Evolutionary conservation across 1,140 invertebrate genomes (phyloP).

Genomic region (Drosophila sp.): DNA sequence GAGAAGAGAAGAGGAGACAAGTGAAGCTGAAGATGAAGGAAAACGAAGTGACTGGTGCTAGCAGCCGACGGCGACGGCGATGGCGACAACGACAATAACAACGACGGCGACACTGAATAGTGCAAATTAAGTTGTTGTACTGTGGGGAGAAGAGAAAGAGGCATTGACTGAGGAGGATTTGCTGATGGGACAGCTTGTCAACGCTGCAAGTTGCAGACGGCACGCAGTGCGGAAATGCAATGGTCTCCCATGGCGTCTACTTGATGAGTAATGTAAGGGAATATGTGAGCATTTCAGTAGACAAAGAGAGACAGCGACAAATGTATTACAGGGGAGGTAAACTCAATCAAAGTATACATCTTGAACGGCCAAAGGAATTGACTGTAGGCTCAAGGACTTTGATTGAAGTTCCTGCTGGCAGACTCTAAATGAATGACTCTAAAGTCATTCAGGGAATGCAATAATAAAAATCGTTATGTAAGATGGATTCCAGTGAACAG

Average conservation of each 20-base stretch:
- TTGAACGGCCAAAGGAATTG: not conserved
- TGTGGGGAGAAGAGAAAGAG: constrained; percentile 1
- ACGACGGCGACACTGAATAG: constrained; percentile 65
- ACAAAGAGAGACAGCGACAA: not conserved
- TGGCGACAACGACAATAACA: constrained; percentile 21
- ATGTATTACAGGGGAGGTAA: not conserved
- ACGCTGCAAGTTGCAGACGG: constrained; percentile 68
- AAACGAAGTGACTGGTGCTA: constrained; percentile 44
- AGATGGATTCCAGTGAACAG: not conserved
- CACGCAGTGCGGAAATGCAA: constrained; percentile 54
- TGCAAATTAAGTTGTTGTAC: constrained; percentile 73
- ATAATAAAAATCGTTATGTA: not conserved
- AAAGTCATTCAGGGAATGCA: not conserved
- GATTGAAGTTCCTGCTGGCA: no score
- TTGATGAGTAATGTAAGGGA: constrained; percentile 47
- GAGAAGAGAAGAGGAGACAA: not conserved
- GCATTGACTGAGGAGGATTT: not conserved
- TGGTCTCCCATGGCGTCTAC: constrained; percentile 45
- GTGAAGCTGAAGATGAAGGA: not conserved
- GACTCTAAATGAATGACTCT: no score
- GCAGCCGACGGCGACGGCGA: constrained; percentile 49
- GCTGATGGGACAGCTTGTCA: constrained; percentile 69
- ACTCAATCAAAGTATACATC: not conserved
- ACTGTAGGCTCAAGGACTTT: constrained; percentile 1
- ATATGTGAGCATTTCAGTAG: not conserved